phyloP scores from a whole-genome alignment of 2,888 invertebrate species.

The Amphipoea oculea region DNA sequence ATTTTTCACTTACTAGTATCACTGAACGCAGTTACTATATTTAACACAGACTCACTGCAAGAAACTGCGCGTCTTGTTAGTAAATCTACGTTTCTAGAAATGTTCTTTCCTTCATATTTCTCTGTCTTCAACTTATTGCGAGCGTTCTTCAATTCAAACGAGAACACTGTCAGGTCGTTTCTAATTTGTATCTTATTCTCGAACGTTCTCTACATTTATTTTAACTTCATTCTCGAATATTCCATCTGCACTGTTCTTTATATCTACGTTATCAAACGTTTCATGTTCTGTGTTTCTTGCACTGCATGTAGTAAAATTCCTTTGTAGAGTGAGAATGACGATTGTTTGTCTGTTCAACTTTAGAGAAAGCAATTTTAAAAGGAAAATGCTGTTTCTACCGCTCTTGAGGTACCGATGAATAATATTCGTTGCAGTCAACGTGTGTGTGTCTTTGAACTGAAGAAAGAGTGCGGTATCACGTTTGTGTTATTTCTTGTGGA shows the following conservation, averaged over 20 bases:
- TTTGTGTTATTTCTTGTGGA: conserved; percentile 3
- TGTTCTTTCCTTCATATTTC: conserved; percentile 7
- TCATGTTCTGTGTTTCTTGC: conserved; percentile 17
- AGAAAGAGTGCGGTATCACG: not conserved
- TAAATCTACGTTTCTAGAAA: conserved; percentile 4
- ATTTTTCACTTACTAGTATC: not conserved
- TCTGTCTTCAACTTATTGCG: conserved; percentile 18
- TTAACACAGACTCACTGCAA: not conserved
- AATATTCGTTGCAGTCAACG: conserved; percentile 33
- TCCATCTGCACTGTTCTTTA: conserved; percentile 21
- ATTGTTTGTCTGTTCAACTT: conserved; percentile 37
- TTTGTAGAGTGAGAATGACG: conserved; percentile 43
- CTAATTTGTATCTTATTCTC: conserved; percentile 30
- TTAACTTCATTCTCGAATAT: conserved; percentile 31
- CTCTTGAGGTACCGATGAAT: conserved; percentile 17
- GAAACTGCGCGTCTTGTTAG: not conserved
- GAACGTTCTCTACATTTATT: conserved; percentile 21
- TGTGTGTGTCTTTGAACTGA: conserved; percentile 11
- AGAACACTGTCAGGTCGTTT: conserved; percentile 23
- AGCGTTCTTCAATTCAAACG: conserved; percentile 33
- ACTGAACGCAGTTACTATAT: not conserved
- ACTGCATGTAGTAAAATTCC: conserved; percentile 19
- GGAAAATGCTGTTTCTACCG: conserved; percentile 19
- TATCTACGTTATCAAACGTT: conserved; percentile 9
- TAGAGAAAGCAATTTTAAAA: conserved; percentile 37